Conservation (phyloP, 2,113 vertebrate species). For the Limnothrissa miodon region DNA sequence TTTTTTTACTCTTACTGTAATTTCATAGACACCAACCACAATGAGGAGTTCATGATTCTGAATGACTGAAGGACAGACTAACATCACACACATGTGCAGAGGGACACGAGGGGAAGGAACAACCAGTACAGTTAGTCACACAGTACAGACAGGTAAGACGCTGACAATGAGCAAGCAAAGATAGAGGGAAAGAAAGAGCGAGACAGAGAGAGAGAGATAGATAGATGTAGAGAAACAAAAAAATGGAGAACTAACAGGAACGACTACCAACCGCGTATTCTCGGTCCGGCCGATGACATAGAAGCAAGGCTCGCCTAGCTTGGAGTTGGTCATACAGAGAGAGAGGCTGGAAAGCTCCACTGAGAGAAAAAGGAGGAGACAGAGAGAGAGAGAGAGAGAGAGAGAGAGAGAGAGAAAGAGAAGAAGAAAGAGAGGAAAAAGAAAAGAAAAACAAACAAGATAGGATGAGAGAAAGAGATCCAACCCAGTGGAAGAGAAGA, state of each 20-base stretch:
- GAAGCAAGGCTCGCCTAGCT: constrained; percentile 80
- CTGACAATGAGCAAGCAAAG: constrained; percentile 13
- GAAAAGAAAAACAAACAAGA: constrained; percentile 7
- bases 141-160: constrained; percentile 28
- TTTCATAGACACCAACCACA: background rate
- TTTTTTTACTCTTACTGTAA: background rate
- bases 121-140: background rate
- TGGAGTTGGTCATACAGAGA: constrained; percentile 84
- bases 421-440: background rate
- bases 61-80: constrained; percentile 2
- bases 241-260: constrained; percentile 80
- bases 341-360: constrained; percentile 82
- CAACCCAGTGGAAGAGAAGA: background rate
- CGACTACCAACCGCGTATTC: constrained; percentile 84
- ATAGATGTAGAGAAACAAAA: constrained; percentile 66
- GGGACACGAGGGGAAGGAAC: background rate
- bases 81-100: background rate
- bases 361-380: too few relatives aligned
- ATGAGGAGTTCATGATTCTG: background rate
- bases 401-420: background rate
- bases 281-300: constrained; percentile 82
- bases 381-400: background rate
- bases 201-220: constrained; percentile 28
- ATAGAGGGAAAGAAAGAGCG: constrained; percentile 38
- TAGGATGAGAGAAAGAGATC: constrained; percentile 16